Evolutionary conservation across 1,140 invertebrate species (phyloP), one percentile per base, ranked within the genome.

Genomic region (Triops cancriformis): DNA sequence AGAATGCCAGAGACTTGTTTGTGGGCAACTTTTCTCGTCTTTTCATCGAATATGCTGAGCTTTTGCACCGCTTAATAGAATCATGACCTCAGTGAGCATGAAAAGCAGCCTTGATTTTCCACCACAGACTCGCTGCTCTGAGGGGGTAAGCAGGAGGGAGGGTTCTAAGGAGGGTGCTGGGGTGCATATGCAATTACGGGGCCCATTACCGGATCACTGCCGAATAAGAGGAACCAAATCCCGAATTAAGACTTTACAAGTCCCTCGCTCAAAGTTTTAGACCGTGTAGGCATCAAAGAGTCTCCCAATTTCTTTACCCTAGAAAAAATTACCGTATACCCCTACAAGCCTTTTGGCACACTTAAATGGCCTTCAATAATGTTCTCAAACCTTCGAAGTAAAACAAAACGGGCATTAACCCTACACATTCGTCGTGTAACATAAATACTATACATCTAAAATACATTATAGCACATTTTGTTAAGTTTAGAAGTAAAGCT

Each of bases 41-140:
- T 64, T 64, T 64, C 51, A 18, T 64, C 23, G 51, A 64, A 64
- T 64, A 23, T 64, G 51, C 51, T 64, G 51, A 64, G 51, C 51
- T 64, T 64, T 64, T 64, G 51, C 51, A 23, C n/a, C 51, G 2
- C 31, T 6, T 64, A 64, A 64, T 64, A 64, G 14, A 64, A 64
- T 64, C 51, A 64, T 12, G 51, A 64, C 51, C 51, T 64, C 51
- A 64, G n/a, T 64, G 51, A 64, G 51, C 51, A 64, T 64, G 51
- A 64, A 64, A 64, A 64, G 51, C 51, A 64, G 51, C 51, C 51
- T 64, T 64, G 51, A 64, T 64, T 64, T 64, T 64, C 51, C 51
- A 64, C 51, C 51, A 64, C 51, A 64, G 51, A 23, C 51, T 9
- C 31, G 2, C 2, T 37, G 2, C 31, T 37, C 31, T 37, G 31